Conservation (phyloP, 2,113 vertebrate genomes). For the Leptobrachium leishanense region DNA sequence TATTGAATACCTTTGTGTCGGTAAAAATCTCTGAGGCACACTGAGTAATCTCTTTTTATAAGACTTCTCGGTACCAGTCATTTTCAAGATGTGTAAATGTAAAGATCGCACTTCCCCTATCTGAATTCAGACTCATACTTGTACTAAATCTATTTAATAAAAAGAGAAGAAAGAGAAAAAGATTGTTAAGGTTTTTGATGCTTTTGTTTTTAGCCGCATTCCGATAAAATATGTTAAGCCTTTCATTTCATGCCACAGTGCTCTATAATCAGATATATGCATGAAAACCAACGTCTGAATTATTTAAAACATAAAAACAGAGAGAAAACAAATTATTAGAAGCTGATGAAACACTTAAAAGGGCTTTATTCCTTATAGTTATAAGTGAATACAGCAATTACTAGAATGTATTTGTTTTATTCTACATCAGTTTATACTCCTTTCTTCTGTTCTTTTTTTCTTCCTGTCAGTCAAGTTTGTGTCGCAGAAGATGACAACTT, state of each 20-base stretch:
- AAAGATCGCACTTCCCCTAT: background rate
- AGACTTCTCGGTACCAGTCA: constrained; percentile 17
- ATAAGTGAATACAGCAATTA: too few species aligned
- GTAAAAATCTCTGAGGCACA: constrained; percentile 24
- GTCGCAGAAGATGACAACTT: too few species aligned
- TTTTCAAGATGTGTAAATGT: constrained; percentile 9
- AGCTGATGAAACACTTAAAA: too few species aligned
- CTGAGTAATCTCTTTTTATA: constrained; percentile 36
- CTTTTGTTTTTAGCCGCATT: background rate
- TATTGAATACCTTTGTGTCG: constrained; percentile 18
- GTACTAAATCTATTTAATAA: background rate
- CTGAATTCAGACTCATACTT: constrained; percentile 10
- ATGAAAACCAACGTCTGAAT: background rate
- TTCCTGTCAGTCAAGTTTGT: too few species aligned
- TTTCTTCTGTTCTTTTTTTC: too few species aligned
- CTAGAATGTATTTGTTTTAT: too few species aligned
- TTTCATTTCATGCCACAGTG: constrained; percentile 25
- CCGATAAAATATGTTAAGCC: constrained; percentile 34
- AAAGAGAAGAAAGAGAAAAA: background rate
- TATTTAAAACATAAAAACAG: background rate
- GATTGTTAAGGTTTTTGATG: background rate
- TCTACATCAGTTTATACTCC: too few species aligned
- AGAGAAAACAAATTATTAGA: background rate
- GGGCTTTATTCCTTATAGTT: too few species aligned
- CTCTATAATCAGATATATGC: constrained; percentile 21